Evolutionary conservation across 2,888 invertebrate species (phyloP), one percentile per base, ranked within the genome.

Genomic region (Ochropleura plecta): DNA sequence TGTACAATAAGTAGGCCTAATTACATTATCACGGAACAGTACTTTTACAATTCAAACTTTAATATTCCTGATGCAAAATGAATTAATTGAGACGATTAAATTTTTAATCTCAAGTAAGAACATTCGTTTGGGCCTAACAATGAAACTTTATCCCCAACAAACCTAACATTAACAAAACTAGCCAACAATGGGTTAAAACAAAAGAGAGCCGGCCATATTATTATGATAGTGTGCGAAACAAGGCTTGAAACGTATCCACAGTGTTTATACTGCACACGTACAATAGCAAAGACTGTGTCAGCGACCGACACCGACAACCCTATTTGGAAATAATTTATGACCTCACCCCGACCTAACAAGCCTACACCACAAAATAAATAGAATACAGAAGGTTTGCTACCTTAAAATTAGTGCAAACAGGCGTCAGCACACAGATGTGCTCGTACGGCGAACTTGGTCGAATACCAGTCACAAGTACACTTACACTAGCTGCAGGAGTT

Each of bases 281-380:
- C 78, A 76, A 85, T 84, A 57, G 78, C 70, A 70, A 73, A 76
- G 71, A 46, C 73, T 71, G 71, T 82, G 79, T 82, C 79, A 84
- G 85, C 79, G 79, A 44, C 76, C 75, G 83, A 84, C 78, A 85
- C 75, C 70, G 84, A 82, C 78, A 82, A 81, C 82, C 87, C 85
- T 79, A 78, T 82, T 81, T 79, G 46, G 78, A 81, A 87, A 89
- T 89, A 89, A 89, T 89, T 89, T 87, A 89, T 89, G 82, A 82
- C 76, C 73, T 69, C 75, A 66, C 73, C 84, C 76, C 76, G 66
- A 79, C 85, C 74, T 80, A 78, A 81, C 82, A 70, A 84, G 81
- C 69, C 76, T 77, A 70, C 79, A 71, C 14, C 51, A 71, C 79
- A 59, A 53, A 71, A 71, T 71, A 79, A 78, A 71, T 60, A 79